Evolutionary conservation across 2,113 vertebrate species (phyloP).

Genomic region (Xiphophorus couchianus): DNA sequence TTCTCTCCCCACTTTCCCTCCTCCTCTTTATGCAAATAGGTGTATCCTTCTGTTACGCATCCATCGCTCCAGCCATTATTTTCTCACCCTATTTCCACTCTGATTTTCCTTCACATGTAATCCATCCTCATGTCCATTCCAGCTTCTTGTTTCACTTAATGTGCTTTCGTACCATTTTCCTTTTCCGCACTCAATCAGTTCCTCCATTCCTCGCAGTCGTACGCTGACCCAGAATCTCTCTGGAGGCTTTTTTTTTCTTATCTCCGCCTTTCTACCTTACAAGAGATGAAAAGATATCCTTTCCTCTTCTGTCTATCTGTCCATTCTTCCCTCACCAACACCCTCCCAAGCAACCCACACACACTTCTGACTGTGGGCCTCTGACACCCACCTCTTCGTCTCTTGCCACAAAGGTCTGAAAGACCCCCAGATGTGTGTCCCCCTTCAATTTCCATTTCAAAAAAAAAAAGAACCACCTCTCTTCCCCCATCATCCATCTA

Average conservation of each 20-base stretch:
- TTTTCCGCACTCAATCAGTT: neutral
- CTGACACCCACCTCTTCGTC: conserved; percentile 64
- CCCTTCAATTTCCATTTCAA: conserved; percentile 77
- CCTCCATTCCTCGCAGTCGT: conserved; percentile 19
- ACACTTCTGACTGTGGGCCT: conserved; percentile 70
- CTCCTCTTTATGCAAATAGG: conserved; percentile 62
- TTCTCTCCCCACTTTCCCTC: conserved; percentile 45
- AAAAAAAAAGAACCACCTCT: conserved; percentile 64
- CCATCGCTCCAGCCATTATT: conserved; percentile 25
- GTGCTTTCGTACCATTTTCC: neutral
- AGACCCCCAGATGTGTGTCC: conserved; percentile 77
- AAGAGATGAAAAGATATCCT: conserved; percentile 46
- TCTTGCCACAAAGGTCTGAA: conserved; percentile 69
- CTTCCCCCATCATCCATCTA: conserved; percentile 57
- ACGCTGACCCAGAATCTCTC: conserved; percentile 11
- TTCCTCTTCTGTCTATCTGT: conserved; percentile 38
- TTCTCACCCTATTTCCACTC: conserved; percentile 5
- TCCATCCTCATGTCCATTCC: neutral
- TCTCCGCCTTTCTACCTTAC: conserved; percentile 22
- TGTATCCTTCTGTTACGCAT: conserved; percentile 25
- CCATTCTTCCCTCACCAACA: conserved; percentile 25
- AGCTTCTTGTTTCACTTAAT: neutral
- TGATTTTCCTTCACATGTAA: conserved; percentile 17
- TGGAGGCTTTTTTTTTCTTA: conserved; percentile 13
- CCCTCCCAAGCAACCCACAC: conserved; percentile 12